Evolutionary conservation across 2,797 vertebrate species (phyloP), one percentile per base, ranked within the genome.

Genomic region (Glyptemys insculpta): DNA sequence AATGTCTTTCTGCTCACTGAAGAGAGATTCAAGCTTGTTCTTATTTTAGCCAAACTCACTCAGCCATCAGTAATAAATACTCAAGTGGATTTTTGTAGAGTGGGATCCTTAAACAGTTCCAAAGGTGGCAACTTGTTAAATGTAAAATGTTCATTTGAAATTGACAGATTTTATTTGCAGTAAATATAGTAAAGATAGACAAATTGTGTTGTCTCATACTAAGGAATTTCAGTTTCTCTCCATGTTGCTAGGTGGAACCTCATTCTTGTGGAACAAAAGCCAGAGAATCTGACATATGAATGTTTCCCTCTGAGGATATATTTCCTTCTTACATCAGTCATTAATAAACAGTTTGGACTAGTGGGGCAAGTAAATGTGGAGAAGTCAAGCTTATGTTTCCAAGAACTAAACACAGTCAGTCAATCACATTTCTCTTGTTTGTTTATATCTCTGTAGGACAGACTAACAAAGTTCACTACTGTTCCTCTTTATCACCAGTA

Each of bases 91-190:
- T 90, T 90, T 92, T 83, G 68, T 52, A 6, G 25, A 15, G 31
- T 49, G 1, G 18, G 11, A 65, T 21, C 5, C 12, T 88, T 79
- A 86, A 74, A 68, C 83, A 10, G 11, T 37, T 1, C 37, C 2
- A 14, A 0, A 4, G 0, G 0, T 41, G 90, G 86, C 41, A 29
- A 0, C 8, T 59, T 62, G 2, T 74, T 54, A 41, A 53, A 34
- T 62, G 1, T 31, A 85, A 37, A 1, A n/a, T 76, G 8, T 15
- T 72, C 10, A 72, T 41, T 23, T 41, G 65, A 72, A 41, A 72
- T 4, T 72, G n/a, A 41, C 65, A 12, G 6, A 62, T 23, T 78
- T 49, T 49, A 5, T 57, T 88, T 91, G 41, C 15, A 72, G 5
- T 11, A 91, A 81, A 54, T 21, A 54, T 2, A n/a, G 2, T 57